A percentile compares a stretch with the other conserved stretches of the same genome.
Evolutionary conservation across 1,140 invertebrate species (phyloP).

Genomic region (Drosophila sp.): DNA sequence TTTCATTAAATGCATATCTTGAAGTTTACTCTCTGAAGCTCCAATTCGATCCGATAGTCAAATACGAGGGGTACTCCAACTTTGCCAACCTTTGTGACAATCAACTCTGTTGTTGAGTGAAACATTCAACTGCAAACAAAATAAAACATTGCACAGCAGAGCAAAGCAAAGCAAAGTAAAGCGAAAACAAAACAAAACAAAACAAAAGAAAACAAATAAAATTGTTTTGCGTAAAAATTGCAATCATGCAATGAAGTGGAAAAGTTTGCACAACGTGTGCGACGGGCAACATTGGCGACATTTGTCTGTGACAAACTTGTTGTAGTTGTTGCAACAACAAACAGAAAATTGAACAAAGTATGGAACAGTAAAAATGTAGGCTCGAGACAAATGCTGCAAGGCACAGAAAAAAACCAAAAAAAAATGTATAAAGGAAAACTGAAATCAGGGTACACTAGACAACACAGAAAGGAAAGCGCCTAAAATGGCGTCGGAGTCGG

Average conservation of each 20-base stretch:
- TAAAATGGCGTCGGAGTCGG: conserved; percentile 58
- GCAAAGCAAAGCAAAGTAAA: conserved; percentile 44
- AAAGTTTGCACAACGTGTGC: conserved; percentile 77
- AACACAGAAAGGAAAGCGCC: conserved; percentile 53
- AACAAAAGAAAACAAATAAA: conserved; percentile 70
- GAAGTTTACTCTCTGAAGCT: conserved; percentile 9
- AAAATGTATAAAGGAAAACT: not conserved
- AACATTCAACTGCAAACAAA: conserved; percentile 46
- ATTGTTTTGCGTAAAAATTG: conserved; percentile 82
- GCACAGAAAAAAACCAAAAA: not conserved
- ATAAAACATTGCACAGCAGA: conserved; percentile 36
- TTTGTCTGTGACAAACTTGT: conserved; percentile 62
- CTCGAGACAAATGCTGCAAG: conserved; percentile 47
- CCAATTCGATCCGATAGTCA: conserved; percentile 9
- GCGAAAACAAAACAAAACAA: conserved; percentile 15
- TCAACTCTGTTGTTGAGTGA: conserved; percentile 31
- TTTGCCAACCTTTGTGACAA: conserved; percentile 33
- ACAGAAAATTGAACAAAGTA: conserved; percentile 35
- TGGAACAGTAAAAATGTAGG: conserved; percentile 41
- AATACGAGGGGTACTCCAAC: conserved; percentile 6
- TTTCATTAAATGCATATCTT: conserved; percentile 28
- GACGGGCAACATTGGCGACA: conserved; percentile 36
- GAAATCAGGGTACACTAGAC: conserved; percentile 6
- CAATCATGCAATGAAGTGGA: conserved; percentile 80
- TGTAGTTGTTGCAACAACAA: conserved; percentile 39